Conservation (phyloP, 2,113 vertebrate species). For the Caracal caracal region DNA sequence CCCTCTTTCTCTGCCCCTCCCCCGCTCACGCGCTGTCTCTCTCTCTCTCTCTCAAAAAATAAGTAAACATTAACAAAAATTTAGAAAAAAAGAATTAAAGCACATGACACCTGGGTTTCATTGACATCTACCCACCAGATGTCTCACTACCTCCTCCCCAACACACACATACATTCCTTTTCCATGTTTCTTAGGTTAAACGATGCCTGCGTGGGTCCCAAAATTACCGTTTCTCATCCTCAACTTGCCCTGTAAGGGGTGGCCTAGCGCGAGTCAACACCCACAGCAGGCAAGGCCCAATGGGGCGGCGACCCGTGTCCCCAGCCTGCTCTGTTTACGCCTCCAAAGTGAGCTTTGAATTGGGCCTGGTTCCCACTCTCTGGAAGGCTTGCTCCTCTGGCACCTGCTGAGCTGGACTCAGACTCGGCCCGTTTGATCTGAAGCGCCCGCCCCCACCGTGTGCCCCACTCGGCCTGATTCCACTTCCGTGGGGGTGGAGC, state of each 20-base stretch:
- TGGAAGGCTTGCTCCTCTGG: not conserved
- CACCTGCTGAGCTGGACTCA: not conserved
- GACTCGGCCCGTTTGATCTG: not conserved
- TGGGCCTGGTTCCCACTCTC: not conserved
- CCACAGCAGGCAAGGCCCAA: not conserved
- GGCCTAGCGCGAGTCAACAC: fast-evolving
- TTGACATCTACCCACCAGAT: not conserved
- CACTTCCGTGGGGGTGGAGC: not conserved
- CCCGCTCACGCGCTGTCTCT: too few relatives aligned
- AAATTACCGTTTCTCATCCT: not conserved
- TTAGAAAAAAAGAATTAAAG: not conserved
- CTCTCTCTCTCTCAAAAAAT: too few relatives aligned
- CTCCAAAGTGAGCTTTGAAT: not conserved
- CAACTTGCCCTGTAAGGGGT: not conserved
- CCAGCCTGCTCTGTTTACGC: not conserved
- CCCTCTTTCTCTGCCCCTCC: too few relatives aligned
- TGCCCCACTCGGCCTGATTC: not conserved
- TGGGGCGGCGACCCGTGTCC: not conserved
- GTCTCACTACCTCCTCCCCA: not conserved
- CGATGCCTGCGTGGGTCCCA: too few relatives aligned
- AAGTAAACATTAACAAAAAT: too few relatives aligned
- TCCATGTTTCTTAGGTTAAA: not conserved
- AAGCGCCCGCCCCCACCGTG: not conserved
- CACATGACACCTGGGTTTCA: not conserved
- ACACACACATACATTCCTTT: not conserved